Conservation (phyloP, 2,113 vertebrate genomes). For the Anarrhichthys ocellatus region DNA sequence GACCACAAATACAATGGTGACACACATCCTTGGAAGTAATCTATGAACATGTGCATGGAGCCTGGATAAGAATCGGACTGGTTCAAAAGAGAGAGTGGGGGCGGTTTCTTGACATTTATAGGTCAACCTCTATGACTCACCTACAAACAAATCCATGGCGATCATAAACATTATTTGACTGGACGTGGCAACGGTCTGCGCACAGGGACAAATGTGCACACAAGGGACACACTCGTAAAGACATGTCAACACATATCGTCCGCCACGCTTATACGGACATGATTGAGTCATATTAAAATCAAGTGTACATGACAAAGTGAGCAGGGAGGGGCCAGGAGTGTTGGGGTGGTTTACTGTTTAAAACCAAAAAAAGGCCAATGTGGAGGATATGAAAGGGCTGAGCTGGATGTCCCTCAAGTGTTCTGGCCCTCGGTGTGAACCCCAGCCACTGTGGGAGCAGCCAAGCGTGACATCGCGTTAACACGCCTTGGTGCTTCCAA, state of each 20-base stretch:
- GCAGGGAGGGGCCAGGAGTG: neutral
- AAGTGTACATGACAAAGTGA: slow-evolving; percentile 36
- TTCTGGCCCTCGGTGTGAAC: slow-evolving; percentile 68
- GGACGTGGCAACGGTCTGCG: slow-evolving; percentile 36
- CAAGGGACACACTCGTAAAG: slow-evolving; percentile 8
- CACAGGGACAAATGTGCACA: slow-evolving; percentile 19
- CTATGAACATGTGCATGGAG: slow-evolving; percentile 27
- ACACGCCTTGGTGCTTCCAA: slow-evolving; percentile 72
- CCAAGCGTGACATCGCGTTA: slow-evolving; percentile 78
- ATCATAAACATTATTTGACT: slow-evolving; percentile 42
- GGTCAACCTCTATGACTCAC: slow-evolving; percentile 53
- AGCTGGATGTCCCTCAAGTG: slow-evolving; percentile 66
- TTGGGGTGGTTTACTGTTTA: slow-evolving; percentile 21
- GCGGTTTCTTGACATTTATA: slow-evolving; percentile 69
- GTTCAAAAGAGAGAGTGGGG: slow-evolving; percentile 46
- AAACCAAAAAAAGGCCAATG: slow-evolving; percentile 43
- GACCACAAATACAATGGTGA: slow-evolving; percentile 28
- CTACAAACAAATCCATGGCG: slow-evolving; percentile 30
- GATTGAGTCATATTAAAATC: slow-evolving; percentile 40
- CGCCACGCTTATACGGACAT: slow-evolving; percentile 28
- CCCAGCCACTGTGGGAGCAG: slow-evolving; percentile 67
- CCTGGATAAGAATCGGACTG: slow-evolving; percentile 25
- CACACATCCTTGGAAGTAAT: neutral
- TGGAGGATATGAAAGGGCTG: slow-evolving; percentile 51
- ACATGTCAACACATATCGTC: slow-evolving; percentile 28